A percentile compares a stretch with the other conserved stretches of the same genome.
Conservation (phyloP, 2,888 invertebrate species). For the Theretra japonica region DNA sequence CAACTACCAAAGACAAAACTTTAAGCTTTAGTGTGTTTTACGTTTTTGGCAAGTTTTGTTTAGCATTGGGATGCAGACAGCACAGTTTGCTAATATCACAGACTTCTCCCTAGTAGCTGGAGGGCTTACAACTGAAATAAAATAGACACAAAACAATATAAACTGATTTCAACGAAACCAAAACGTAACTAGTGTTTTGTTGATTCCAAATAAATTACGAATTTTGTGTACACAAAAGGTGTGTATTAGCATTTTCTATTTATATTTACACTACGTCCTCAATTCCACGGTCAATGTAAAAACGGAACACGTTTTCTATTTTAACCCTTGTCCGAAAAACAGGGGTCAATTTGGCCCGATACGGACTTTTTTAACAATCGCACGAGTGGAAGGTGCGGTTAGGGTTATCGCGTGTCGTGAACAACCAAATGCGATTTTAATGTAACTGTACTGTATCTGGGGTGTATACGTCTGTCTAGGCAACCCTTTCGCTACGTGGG, state of each 20-base stretch:
- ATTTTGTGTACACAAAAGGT: neutral
- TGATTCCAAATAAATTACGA: neutral
- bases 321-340: conserved; percentile 42
- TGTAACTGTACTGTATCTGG: conserved; percentile 5
- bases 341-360: conserved; percentile 43
- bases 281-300: conserved; percentile 26
- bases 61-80: neutral
- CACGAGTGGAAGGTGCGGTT: neutral
- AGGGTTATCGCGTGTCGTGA: conserved; percentile 14
- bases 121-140: neutral
- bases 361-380: conserved; percentile 46
- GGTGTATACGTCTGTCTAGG: neutral
- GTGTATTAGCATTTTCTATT: conserved; percentile 18
- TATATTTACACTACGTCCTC: conserved; percentile 8
- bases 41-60: neutral
- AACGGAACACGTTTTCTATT: conserved; percentile 45
- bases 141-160: too few species aligned
- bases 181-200: neutral
- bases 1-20: neutral
- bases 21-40: neutral
- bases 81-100: too few species aligned
- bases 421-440: conserved; percentile 23
- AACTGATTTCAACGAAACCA: neutral
- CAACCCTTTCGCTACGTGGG: conserved; percentile 10
- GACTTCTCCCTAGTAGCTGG: too few species aligned